Base-by-base conservation (phyloP, 2,797 vertebrate genomes). In the Chelidonichthys spinosus region DNA sequence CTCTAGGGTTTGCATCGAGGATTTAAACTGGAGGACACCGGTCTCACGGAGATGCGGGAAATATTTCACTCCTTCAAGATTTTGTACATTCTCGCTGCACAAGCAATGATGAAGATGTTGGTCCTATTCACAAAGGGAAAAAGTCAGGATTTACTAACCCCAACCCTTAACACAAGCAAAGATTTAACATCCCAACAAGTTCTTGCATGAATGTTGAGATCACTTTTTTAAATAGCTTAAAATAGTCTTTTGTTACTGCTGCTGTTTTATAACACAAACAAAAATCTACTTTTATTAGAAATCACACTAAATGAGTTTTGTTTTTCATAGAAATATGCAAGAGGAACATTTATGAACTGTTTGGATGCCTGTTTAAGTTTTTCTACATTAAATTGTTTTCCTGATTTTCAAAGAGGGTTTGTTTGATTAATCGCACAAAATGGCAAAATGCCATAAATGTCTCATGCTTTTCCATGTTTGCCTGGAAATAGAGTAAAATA, bases 1-100 rank as follows among this genome's bases (percentile, higher is more conserved):
- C 94, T 99, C 44, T 99, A 96, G 92, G 74, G 50, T 40, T 18
- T 9, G 1, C 11, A 32, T 4, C 0, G 14, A 75, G 63, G 63
- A 73, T 42, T 40, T 40, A 59, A 64, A 43, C 11, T 25, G 18
- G n/a, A 44, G 7, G 50, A n/a, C 10, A 5, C 14, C 15, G 50
- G 46, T 50, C 37, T n/a, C 6, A 49, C 10, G 7, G 32, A 44
- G n/a, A 77, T 14, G 32, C 1, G 6, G 17, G 32, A 54, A 69
- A 2, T 1, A 32, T 61, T 64, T 76, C 65, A 73, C 56, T 72
- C 74, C 39, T 1, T 6, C 3, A 11, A 73, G 33, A 61, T 67
- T 69, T 61, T 61, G 42, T 37, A 72, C 33, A 33, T 52, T n/a
- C 73, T 72, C 47, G 55, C 17, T 53, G 33, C 55, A 58, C 7